Evolutionary conservation across 2,113 vertebrate species (phyloP).

Genomic region (Brachyhypopomus occidentalis): DNA sequence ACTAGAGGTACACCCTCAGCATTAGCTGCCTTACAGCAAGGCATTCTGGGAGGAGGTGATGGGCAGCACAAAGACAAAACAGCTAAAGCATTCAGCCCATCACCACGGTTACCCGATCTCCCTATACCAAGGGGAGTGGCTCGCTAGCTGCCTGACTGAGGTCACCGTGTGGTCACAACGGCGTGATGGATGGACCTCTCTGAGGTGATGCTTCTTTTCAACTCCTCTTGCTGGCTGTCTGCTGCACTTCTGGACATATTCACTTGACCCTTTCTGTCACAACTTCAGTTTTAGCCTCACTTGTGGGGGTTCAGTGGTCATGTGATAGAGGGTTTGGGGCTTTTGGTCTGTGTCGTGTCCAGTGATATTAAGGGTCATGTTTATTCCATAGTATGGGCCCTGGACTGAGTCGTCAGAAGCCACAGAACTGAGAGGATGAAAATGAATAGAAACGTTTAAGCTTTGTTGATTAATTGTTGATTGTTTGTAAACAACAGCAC

Average conservation of each 20-base stretch:
- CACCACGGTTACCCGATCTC: constrained; percentile 65
- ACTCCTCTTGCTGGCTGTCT: constrained; percentile 37
- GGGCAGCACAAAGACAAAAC: constrained; percentile 64
- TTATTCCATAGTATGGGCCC: too few species aligned
- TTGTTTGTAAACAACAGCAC: background rate
- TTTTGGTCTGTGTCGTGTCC: too few species aligned
- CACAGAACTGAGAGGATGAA: too few species aligned
- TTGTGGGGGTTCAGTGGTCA: background rate
- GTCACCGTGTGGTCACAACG: constrained; percentile 71
- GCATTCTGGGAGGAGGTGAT: constrained; percentile 60
- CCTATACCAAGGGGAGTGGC: constrained; percentile 59
- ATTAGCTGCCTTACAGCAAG: constrained; percentile 69
- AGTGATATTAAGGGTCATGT: too few species aligned
- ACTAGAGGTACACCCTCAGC: constrained; percentile 49
- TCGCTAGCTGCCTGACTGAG: constrained; percentile 72
- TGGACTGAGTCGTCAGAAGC: too few species aligned
- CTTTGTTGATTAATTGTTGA: constrained; percentile 23
- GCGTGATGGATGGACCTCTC: constrained; percentile 77
- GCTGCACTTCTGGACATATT: too few species aligned
- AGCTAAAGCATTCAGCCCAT: constrained; percentile 61
- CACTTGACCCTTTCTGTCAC: background rate
- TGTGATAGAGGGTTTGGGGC: too few species aligned
- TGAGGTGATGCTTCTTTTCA: constrained; percentile 60
- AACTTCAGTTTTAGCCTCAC: constrained; percentile 14
- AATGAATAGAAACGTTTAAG: too few species aligned